Evolutionary conservation across 2,797 vertebrate genomes (phyloP).

Genomic region (Falco berigora): DNA sequence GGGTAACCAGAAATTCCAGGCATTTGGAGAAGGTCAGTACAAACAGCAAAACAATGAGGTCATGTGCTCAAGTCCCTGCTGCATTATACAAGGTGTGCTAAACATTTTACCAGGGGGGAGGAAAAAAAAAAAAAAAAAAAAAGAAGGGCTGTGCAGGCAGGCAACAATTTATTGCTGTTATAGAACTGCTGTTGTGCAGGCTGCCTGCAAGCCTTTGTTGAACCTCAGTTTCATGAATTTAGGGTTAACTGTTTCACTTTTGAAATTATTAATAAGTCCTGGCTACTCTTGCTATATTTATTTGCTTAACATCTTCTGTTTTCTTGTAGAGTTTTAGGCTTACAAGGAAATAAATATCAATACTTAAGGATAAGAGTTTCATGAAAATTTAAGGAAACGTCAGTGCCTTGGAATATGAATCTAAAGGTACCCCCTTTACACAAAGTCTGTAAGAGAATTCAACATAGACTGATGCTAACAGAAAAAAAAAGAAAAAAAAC

Average conservation of each 20-base stretch:
- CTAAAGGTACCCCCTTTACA: neutral
- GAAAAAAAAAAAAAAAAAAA: neutral
- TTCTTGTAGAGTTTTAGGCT: neutral
- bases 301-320: neutral
- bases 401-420: neutral
- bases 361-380: neutral
- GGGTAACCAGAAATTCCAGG: conserved; percentile 21
- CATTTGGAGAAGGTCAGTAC: neutral
- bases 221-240: neutral
- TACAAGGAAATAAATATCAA: neutral
- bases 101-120: neutral
- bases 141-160: neutral
- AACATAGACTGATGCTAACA: neutral
- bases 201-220: neutral
- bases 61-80: neutral
- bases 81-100: neutral
- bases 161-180: neutral
- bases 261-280: neutral
- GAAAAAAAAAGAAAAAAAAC: neutral
- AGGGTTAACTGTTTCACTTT: conserved; percentile 8
- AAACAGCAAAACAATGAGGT: neutral
- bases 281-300: neutral
- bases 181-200: neutral
- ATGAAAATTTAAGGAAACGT: neutral
- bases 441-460: neutral